Evolutionary conservation across 2,113 vertebrate genomes (phyloP).

Genomic region (Dascyllus trimaculatus): DNA sequence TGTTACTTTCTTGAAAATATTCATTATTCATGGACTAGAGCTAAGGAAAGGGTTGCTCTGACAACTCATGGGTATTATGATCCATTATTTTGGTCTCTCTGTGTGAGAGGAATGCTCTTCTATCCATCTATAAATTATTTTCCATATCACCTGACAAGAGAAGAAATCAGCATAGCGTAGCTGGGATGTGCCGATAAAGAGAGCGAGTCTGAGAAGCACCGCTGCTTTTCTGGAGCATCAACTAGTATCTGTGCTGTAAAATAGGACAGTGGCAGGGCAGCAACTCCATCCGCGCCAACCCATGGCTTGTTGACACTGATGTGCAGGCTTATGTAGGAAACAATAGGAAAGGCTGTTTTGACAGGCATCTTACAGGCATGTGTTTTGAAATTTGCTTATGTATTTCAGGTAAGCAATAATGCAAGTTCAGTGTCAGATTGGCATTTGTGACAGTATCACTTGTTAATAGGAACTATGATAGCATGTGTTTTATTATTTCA

Average conservation of each 20-base stretch:
- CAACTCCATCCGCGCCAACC: conserved; percentile 20
- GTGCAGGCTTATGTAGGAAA: conserved; percentile 2
- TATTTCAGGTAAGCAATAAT: background rate
- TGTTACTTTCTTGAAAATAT: background rate
- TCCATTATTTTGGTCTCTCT: background rate
- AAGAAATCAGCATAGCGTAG: background rate
- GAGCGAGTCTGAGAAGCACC: background rate
- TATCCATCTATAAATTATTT: background rate
- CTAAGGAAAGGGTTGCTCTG: background rate
- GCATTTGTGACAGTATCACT: background rate
- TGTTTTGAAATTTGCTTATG: background rate
- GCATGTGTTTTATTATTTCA: background rate
- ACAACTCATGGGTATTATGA: background rate
- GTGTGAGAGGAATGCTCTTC: background rate
- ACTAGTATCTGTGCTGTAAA: conserved; percentile 26
- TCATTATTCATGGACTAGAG: background rate
- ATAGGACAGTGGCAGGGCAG: conserved; percentile 26
- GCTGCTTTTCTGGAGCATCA: conserved; percentile 24
- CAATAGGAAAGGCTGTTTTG: conserved; percentile 13
- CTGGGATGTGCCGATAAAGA: background rate
- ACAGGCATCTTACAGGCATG: background rate
- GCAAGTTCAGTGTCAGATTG: background rate
- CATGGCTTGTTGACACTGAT: conserved; percentile 7
- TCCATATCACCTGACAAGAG: background rate
- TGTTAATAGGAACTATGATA: background rate